phyloP scores from a whole-genome alignment of 2,113 vertebrate species.

The Heterocephalus glaber region DNA sequence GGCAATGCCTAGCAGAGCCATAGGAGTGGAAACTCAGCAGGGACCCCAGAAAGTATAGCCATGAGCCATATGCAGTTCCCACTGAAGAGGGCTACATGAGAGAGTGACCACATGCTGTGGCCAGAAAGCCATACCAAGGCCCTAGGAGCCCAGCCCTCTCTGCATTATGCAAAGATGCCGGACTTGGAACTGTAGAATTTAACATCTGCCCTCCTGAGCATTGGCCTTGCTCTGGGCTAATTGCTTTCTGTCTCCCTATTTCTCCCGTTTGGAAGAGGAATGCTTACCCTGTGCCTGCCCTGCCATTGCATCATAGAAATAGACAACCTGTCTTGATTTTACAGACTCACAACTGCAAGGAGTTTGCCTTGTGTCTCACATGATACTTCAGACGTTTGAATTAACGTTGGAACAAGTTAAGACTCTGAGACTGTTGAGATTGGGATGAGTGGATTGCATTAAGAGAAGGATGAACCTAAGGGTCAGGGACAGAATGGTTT shows the following conservation, averaged over 20 bases:
- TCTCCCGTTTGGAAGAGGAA: neutral
- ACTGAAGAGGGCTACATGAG: neutral
- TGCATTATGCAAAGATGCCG: neutral
- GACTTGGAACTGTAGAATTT: no score
- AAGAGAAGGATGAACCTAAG: neutral
- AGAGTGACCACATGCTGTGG: neutral
- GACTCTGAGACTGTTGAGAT: neutral
- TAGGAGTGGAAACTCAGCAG: no score
- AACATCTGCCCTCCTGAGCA: neutral
- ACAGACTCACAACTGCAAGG: neutral
- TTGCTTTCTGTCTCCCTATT: neutral
- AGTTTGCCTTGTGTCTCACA: neutral
- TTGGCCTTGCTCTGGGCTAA: neutral
- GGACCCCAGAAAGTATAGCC: neutral
- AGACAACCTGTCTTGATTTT: neutral
- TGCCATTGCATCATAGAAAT: neutral
- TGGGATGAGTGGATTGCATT: neutral
- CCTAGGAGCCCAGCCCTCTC: neutral
- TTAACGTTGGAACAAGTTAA: neutral
- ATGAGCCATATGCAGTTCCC: neutral
- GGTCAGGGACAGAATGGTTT: neutral
- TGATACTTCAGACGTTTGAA: neutral
- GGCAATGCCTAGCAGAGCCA: neutral
- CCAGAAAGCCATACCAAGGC: neutral
- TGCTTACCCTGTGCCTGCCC: neutral